Conservation (phyloP, 2,888 invertebrate species). For the Hypomecis punctinalis region DNA sequence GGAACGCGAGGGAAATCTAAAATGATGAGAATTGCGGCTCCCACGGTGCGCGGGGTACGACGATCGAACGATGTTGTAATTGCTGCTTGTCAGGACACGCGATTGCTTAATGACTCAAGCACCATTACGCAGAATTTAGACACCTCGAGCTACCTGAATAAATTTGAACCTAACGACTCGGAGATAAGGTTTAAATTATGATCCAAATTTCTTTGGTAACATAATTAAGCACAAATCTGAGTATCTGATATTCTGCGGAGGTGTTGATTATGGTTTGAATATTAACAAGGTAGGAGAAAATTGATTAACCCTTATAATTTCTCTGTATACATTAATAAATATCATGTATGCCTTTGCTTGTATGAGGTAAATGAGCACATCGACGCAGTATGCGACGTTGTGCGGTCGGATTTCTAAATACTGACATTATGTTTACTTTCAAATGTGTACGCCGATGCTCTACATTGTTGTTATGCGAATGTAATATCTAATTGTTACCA, state of each 20-base stretch:
- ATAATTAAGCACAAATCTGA: neutral
- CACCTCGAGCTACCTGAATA: conserved; percentile 1
- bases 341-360: too few species aligned
- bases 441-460: too few species aligned
- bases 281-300: neutral
- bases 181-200: neutral
- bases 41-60: conserved; percentile 32
- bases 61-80: conserved; percentile 46
- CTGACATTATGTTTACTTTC: too few species aligned
- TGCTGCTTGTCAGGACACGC: conserved; percentile 41
- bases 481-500: too few species aligned
- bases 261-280: conserved; percentile 4
- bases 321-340: neutral
- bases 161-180: conserved; percentile 3
- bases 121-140: conserved; percentile 28
- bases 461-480: too few species aligned
- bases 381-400: too few species aligned
- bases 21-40: conserved; percentile 29
- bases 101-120: conserved; percentile 45
- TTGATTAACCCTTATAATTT: neutral
- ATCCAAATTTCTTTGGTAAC: neutral
- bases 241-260: neutral
- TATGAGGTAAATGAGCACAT: too few species aligned
- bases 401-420: too few species aligned
- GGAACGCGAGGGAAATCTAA: conserved; percentile 34